Base-by-base conservation (phyloP, 2,888 invertebrate species). In the Phyto melanocephala region DNA sequence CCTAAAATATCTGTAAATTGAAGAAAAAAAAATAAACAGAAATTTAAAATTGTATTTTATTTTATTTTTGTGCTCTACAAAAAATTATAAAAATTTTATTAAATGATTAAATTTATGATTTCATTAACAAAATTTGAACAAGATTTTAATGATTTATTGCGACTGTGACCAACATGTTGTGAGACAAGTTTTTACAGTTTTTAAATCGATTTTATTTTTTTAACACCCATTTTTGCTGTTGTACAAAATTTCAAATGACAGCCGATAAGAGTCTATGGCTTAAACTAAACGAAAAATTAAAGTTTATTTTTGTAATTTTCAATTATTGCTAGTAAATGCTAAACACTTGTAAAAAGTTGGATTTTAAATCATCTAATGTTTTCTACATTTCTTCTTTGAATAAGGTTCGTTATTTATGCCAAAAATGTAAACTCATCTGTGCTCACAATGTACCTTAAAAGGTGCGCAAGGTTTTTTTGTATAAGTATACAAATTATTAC, bases 51-150 rank as follows among this genome's bases (percentile, higher is more conserved):
- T n/a, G n/a, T n/a, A n/a, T n/a, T n/a, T n/a, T n/a, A n/a, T n/a
- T n/a, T n/a, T n/a, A n/a, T n/a, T n/a, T n/a, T n/a, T n/a, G n/a
- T n/a, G n/a, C n/a, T n/a, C n/a, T n/a, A n/a, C n/a, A n/a, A 47
- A 28, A 7, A 47, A 60, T 24, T 37, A 37, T 24, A 17, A 0
- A 40, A 40, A 62, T 52, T 62, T 15, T 40, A n/a, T 7, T 17
- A n/a, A 40, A 47, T 54, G n/a, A 11, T 42, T n/a, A 28, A 40
- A 76, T 60, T 62, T 68, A 77, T 52, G 17, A 22, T 20, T 54
- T 77, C 60, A 68, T 60, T 50, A 28, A 42, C 22, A 54, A 56
- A 33, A 54, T 40, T 15, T 56, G 2, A n/a, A n/a, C 10, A 60
- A 35, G 2, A 33, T 54, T 63, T 70, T 11, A 45, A 47, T 65